phyloP scores from a whole-genome alignment of 2,888 invertebrate species.

The Acanthopleura granulata region DNA sequence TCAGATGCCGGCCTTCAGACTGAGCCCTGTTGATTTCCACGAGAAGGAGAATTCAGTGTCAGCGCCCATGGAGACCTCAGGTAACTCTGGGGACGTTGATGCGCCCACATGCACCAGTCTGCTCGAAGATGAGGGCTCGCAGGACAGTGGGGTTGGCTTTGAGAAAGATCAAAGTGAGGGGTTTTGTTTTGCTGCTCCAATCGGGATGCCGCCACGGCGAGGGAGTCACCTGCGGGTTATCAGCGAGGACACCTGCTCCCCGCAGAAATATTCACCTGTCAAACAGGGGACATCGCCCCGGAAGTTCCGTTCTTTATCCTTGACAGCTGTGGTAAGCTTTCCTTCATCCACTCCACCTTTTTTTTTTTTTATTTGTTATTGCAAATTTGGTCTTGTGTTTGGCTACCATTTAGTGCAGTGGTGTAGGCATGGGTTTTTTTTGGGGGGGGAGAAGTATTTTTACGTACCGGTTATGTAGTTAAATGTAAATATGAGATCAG shows the following conservation, averaged over 20 bases:
- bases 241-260: slow-evolving; percentile 62
- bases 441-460: too few relatives aligned
- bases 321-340: background rate
- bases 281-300: slow-evolving; percentile 29
- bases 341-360: background rate
- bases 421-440: too few relatives aligned
- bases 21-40: slow-evolving; percentile 38
- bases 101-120: background rate
- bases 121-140: slow-evolving; percentile 39
- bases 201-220: slow-evolving; percentile 46
- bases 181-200: slow-evolving; percentile 51
- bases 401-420: too few relatives aligned
- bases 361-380: too few relatives aligned
- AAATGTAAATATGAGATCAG: too few relatives aligned
- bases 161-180: slow-evolving; percentile 50
- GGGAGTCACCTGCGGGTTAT: slow-evolving; percentile 40
- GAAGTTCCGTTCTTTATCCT: slow-evolving; percentile 6
- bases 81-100: slow-evolving; percentile 21
- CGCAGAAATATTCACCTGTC: slow-evolving; percentile 59
- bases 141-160: slow-evolving; percentile 62
- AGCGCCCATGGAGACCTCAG: slow-evolving; percentile 17
- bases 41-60: slow-evolving; percentile 22
- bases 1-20: slow-evolving; percentile 35
- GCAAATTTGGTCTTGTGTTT: too few relatives aligned
- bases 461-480: too few relatives aligned